A percentile compares a stretch with the other conserved stretches of the same genome.
Evolutionary conservation across 2,888 invertebrate genomes (phyloP).

Genomic region (Temnothorax unifasciatus): DNA sequence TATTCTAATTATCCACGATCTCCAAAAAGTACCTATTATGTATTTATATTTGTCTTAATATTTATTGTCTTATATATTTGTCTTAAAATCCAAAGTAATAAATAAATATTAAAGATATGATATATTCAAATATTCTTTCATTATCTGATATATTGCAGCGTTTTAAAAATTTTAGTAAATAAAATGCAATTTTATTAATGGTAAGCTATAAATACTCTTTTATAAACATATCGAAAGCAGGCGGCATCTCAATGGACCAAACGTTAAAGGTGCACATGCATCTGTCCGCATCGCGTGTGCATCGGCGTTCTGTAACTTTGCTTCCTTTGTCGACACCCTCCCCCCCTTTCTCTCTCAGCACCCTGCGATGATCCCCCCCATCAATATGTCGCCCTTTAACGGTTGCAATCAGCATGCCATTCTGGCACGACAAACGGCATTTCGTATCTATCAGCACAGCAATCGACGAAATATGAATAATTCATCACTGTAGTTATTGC

Average conservation of each 20-base stretch:
- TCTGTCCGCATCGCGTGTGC: constrained; percentile 78
- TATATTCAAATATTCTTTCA: neutral
- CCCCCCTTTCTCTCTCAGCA: constrained; percentile 55
- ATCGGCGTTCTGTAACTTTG: constrained; percentile 70
- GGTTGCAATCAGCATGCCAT: constrained; percentile 61
- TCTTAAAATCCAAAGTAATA: neutral
- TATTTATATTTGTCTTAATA: neutral
- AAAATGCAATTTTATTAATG: constrained; percentile 15
- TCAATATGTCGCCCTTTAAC: constrained; percentile 69
- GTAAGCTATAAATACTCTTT: constrained; percentile 12
- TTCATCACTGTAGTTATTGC: constrained; percentile 22
- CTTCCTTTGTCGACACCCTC: constrained; percentile 60
- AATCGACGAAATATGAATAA: constrained; percentile 31
- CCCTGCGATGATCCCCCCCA: constrained; percentile 51
- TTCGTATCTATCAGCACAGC: constrained; percentile 38
- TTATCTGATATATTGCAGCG: neutral
- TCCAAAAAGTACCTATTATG: neutral
- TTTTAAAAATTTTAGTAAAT: neutral
- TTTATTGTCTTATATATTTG: neutral
- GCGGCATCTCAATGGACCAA: constrained; percentile 75
- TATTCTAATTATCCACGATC: neutral
- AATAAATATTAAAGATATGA: neutral
- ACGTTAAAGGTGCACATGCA: constrained; percentile 78
- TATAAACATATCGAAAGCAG: constrained; percentile 29
- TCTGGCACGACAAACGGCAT: constrained; percentile 33